Evolutionary conservation across 2,797 vertebrate genomes (phyloP).

Genomic region (Antennarius maculatus): DNA sequence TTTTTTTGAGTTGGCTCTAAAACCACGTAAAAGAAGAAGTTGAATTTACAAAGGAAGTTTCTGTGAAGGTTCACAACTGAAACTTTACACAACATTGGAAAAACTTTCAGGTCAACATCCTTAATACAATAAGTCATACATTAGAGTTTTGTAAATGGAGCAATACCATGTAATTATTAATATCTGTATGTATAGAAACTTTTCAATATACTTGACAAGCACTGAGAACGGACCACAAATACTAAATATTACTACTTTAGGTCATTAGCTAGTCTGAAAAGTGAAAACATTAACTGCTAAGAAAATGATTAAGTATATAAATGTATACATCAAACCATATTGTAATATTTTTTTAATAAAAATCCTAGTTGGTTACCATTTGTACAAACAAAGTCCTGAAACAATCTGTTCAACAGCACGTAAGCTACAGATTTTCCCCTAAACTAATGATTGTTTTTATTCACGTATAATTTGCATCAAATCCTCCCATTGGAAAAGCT

Average conservation of each 20-base stretch:
- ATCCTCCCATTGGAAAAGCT: not conserved
- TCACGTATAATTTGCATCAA: not conserved
- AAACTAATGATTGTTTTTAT: not conserved
- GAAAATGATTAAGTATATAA: not conserved
- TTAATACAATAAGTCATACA: constrained; percentile 25
- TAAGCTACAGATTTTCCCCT: not conserved
- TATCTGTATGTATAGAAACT: not conserved
- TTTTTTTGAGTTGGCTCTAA: not conserved
- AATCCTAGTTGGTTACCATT: not conserved
- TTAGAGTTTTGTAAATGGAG: not conserved
- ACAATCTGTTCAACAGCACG: not conserved
- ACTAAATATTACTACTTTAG: not conserved
- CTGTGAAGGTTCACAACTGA: constrained; percentile 42
- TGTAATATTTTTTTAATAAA: not conserved
- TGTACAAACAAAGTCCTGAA: not conserved
- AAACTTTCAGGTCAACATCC: constrained; percentile 60
- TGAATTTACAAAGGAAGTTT: constrained; percentile 52
- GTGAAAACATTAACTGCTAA: not conserved
- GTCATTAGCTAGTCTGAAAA: constrained; percentile 3
- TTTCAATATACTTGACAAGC: not conserved
- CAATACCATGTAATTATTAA: not conserved
- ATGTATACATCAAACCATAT: too few relatives aligned
- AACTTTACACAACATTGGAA: constrained; percentile 58
- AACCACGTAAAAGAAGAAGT: constrained; percentile 44
- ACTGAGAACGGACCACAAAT: not conserved